Evolutionary conservation across 2,888 invertebrate genomes (phyloP), one percentile per base, ranked within the genome.

Genomic region (Cerastoderma edule): DNA sequence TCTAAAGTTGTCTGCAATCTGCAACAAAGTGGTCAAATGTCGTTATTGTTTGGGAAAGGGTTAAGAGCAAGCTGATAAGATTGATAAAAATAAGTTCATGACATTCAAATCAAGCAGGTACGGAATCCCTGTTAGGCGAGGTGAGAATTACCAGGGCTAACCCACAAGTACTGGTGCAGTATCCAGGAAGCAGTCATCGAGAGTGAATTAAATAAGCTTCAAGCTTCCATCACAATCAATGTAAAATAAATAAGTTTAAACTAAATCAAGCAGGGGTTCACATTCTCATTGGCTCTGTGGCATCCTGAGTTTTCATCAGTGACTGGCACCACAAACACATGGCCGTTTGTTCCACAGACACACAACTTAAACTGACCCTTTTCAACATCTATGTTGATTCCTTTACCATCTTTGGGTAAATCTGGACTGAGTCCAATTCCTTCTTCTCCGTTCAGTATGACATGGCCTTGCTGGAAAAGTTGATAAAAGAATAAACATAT

Each of bases 331-430:
- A 78, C 75, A 70, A 89, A 90, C 28, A 90, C 50, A n/a, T 75
- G 72, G 16, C 89, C 90, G 64, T 75, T 85, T 0, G 84, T 78
- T 19, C 75, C 67, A 72, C 90, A 90, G 16, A 89, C 83, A 80
- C 90, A 90, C 44, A 90, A 46, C 67, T 88, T 89, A 71, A 83
- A 83, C 50, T 81, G 81, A n/a, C 56, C 63, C 22, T n/a, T 46
- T 3, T 44, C 60, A n/a, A 39, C 56, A 24, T 63, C 30, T 10
- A 33, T 8, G n/a, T 35, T 10, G 0, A 46, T 27, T 10, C 57
- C 75, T 53, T 80, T 80, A 4, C 76, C 73, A 13, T 64, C 68
- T 27, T 69, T 28, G 13, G 80, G 80, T 27, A 81, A 65, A 39
- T 67, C 46, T 16, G 77, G 63, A 32, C 28, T 53, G 19, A 83